These are phyloP conservation scores for Perodicticus potto DNA, from an alignment of 2,797 vertebrate genomes.

Conservation along the genomic window DNA sequence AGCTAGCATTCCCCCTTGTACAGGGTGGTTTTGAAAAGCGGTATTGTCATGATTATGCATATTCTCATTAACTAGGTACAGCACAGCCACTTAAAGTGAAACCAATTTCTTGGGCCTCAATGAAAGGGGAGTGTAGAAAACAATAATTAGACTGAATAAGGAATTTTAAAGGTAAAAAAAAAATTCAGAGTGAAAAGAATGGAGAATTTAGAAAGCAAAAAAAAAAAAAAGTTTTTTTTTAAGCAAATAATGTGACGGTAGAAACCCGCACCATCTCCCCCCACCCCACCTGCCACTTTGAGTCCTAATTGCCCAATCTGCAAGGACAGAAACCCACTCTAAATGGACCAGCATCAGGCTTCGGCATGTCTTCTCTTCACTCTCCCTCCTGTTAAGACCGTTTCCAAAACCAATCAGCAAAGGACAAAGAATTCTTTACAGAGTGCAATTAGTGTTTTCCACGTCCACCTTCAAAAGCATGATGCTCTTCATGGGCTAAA, in stretches of 20 bases:
- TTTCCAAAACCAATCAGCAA: constrained; percentile 83
- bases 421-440: constrained; percentile 79
- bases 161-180: constrained; percentile 65
- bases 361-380: constrained; percentile 83
- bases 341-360: constrained; percentile 74
- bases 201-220: constrained; percentile 66
- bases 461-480: constrained; percentile 96
- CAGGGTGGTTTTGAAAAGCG: constrained; percentile 77
- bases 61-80: constrained; percentile 76
- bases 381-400: constrained; percentile 81
- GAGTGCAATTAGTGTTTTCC: constrained; percentile 91
- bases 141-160: constrained; percentile 57
- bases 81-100: constrained; percentile 78
- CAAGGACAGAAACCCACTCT: constrained; percentile 81
- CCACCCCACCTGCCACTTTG: constrained; percentile 77
- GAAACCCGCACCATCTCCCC: constrained; percentile 68
- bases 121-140: constrained; percentile 78
- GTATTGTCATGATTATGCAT: constrained; percentile 66
- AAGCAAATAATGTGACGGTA: constrained; percentile 57
- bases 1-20: constrained; percentile 60
- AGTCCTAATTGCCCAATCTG: constrained; percentile 77
- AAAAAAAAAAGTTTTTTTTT: neutral
- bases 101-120: constrained; percentile 54
- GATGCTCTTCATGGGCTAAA: constrained; percentile 97
- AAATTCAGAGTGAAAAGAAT: constrained; percentile 53